phyloP scores from a whole-genome alignment of 2,113 vertebrate genomes.

The Laticauda laticaudata region DNA sequence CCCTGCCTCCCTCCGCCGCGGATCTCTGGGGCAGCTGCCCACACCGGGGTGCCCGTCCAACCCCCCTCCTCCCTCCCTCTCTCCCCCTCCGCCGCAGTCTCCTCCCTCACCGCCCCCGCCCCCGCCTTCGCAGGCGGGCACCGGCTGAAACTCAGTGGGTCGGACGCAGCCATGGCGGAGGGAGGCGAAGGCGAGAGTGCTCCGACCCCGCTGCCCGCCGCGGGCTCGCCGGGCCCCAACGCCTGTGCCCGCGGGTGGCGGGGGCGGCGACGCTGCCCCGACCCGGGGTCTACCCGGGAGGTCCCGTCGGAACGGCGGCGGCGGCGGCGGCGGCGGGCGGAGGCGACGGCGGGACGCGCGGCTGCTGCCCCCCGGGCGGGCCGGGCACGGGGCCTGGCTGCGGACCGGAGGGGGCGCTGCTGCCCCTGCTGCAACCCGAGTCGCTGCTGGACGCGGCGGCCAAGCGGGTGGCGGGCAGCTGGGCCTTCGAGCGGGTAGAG shows the following conservation, averaged over 20 bases:
- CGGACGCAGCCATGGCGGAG: slow-evolving; percentile 92
- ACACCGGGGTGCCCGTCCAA: slow-evolving; percentile 17
- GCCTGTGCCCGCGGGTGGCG: slow-evolving; percentile 80
- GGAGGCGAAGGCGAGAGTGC: slow-evolving; percentile 82
- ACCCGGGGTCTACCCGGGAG: slow-evolving; percentile 29
- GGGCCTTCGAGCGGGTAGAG: slow-evolving; percentile 95
- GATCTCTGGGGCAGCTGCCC: slow-evolving; percentile 37
- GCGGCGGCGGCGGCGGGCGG: not conserved
- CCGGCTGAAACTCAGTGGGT: slow-evolving; percentile 44
- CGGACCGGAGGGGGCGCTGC: slow-evolving; percentile 57
- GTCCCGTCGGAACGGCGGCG: not conserved
- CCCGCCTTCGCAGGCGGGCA: slow-evolving; percentile 62
- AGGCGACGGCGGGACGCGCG: not conserved
- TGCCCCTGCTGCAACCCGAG: slow-evolving; percentile 83
- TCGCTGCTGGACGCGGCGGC: slow-evolving; percentile 92
- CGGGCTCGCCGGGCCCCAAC: slow-evolving; percentile 82
- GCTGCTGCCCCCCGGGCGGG: slow-evolving; percentile 70
- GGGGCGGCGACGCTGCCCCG: slow-evolving; percentile 8
- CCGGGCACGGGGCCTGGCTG: slow-evolving; percentile 68
- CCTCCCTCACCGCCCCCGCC: slow-evolving; percentile 39
- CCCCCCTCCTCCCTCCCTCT: not conserved
- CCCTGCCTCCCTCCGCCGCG: slow-evolving; percentile 7
- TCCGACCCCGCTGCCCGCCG: slow-evolving; percentile 72
- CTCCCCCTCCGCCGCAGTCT: slow-evolving; percentile 13
- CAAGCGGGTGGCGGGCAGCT: slow-evolving; percentile 93